Conservation (phyloP, 2,797 vertebrate species). For the Orientallactaga sibirica region DNA sequence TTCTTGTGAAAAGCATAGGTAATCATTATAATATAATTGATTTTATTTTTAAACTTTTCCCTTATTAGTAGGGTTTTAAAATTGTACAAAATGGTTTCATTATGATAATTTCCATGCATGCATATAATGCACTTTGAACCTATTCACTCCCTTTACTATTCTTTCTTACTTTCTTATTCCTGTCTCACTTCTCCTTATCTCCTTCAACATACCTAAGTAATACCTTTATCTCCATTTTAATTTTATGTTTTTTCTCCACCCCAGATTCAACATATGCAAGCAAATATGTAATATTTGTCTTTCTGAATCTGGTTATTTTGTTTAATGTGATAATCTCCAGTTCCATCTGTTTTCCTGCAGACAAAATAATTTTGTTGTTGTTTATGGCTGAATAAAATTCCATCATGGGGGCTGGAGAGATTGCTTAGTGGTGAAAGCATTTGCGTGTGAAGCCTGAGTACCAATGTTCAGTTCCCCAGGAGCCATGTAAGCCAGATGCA, state of each 20-base stretch:
- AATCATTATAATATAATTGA: constrained; percentile 20
- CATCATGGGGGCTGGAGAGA: too few species aligned
- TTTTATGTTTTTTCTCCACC: not conserved
- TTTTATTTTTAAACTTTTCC: not conserved
- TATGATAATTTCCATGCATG: not conserved
- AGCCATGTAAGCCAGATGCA: too few species aligned
- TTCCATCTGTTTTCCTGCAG: not conserved
- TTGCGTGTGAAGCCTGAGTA: too few species aligned
- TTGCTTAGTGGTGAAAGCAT: too few species aligned
- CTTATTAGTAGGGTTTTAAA: not conserved
- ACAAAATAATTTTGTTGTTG: too few species aligned
- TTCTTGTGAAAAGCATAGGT: constrained; percentile 10
- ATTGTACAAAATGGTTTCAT: not conserved
- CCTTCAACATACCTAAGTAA: not conserved
- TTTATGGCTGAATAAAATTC: too few species aligned
- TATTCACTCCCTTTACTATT: not conserved
- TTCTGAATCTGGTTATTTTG: not conserved
- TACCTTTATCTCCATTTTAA: not conserved
- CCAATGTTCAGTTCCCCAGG: too few species aligned
- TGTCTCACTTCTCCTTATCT: not conserved
- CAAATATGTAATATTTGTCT: not conserved
- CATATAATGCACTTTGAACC: not conserved
- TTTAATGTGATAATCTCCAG: not conserved
- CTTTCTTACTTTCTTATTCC: not conserved
- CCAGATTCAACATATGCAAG: not conserved